Evolutionary conservation across 2,113 vertebrate genomes (phyloP).

Genomic region (Brienomyrus longianalis): DNA sequence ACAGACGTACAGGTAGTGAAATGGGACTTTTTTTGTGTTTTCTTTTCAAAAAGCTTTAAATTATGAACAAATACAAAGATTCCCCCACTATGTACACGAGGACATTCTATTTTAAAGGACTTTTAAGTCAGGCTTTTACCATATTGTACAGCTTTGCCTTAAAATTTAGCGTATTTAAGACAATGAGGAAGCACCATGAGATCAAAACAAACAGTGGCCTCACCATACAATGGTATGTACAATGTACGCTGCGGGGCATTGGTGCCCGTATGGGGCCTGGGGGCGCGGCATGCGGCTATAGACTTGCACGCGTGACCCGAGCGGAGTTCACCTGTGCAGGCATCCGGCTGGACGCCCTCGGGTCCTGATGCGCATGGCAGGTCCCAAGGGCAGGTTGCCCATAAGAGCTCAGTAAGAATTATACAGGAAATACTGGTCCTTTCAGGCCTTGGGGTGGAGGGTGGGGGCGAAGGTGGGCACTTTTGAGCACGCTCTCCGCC

Average conservation of each 20-base stretch:
- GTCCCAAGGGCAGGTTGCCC: conserved; percentile 32
- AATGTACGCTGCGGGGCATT: conserved; percentile 57
- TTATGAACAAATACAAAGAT: conserved; percentile 58
- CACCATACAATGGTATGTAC: conserved; percentile 82
- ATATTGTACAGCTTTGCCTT: conserved; percentile 48
- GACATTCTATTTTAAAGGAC: conserved; percentile 56
- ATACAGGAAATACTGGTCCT: conserved; percentile 73
- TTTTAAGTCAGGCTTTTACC: conserved; percentile 55
- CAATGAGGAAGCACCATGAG: conserved; percentile 83
- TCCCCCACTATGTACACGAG: conserved; percentile 64
- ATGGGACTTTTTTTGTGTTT: conserved; percentile 46
- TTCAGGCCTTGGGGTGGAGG: conserved; percentile 38
- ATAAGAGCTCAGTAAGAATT: conserved; percentile 66
- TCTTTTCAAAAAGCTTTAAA: conserved; percentile 58
- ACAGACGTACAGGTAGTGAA: conserved; percentile 35
- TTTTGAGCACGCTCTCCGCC: conserved; percentile 62
- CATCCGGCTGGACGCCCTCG: background rate
- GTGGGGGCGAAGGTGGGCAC: conserved; percentile 36
- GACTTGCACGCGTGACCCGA: conserved; percentile 63
- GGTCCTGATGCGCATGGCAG: background rate
- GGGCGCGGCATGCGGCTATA: conserved; percentile 56
- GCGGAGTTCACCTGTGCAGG: conserved; percentile 45
- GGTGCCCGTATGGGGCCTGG: conserved; percentile 44
- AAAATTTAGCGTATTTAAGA: conserved; percentile 62
- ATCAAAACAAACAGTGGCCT: conserved; percentile 64